phyloP scores from a whole-genome alignment of 1,140 invertebrate genomes.

The Ganaspis sp. region DNA sequence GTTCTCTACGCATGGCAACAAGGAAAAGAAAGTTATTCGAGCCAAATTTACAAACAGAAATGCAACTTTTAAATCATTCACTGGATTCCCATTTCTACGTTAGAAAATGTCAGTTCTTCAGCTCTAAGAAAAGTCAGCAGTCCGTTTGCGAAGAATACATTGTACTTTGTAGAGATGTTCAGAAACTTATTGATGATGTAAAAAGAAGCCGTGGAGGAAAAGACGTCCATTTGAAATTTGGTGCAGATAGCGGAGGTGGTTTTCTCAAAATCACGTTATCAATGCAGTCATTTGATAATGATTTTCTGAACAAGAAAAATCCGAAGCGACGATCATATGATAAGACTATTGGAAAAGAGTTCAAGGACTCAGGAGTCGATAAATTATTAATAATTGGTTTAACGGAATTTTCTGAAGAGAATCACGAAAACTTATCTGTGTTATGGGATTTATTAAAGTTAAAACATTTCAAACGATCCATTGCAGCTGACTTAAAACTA shows the following conservation, averaged over 20 bases:
- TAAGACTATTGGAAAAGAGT: neutral
- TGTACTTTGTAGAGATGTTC: no score
- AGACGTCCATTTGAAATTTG: neutral
- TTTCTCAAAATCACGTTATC: neutral
- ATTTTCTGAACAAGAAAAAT: neutral
- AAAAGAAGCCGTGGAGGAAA: neutral
- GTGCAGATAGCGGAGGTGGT: neutral
- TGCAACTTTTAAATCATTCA: no score
- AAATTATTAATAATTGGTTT: neutral
- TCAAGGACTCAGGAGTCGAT: neutral
- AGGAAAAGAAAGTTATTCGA: no score
- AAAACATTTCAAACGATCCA: conserved; percentile 11
- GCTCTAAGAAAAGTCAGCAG: no score
- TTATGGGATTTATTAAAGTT: conserved; percentile 32
- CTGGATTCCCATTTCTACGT: no score
- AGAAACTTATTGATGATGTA: neutral
- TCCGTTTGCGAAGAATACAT: no score
- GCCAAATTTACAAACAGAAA: no score
- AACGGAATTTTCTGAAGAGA: neutral
- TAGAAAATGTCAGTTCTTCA: no score
- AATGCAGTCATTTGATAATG: neutral
- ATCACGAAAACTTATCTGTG: conserved; percentile 14
- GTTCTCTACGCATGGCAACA: no score
- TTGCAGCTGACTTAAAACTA: neutral
- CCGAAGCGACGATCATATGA: no score